Evolutionary conservation across 2,797 vertebrate species (phyloP), one percentile per base, ranked within the genome.

Genomic region (Bradypodion pumilum): DNA sequence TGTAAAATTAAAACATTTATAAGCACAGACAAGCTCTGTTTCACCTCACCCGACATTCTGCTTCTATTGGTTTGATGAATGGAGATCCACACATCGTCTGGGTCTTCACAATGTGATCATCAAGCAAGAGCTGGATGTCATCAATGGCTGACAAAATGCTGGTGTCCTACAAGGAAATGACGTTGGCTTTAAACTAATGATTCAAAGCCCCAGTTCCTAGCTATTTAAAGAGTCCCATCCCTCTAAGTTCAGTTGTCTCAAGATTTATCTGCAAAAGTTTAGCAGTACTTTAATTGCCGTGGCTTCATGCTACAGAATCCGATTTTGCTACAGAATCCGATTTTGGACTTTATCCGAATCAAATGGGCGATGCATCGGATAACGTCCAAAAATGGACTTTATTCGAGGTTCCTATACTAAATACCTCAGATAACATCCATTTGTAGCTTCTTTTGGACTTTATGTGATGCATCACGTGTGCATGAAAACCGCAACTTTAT

Each of bases 71-170:
- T 90, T 97, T 97, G 94, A 99, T 96, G 92, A 97, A 99, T 3
- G 97, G 96, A 44, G 98, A 99, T 44, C 97, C 97, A 88, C 97
- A 95, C 90, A 99, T 97, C 0, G 98, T 99, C 95, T 99, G 98
- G 19, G 95, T 95, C 94, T 99, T 99, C 83, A 99, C 96, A 85
- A 98, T 91, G 63, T 99, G 98, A 93, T 99, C 98, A 83, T 98
- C 97, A 10, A 99, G 94, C 78, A 98, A 90, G 65, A 98, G 85
- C 87, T 98, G 98, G 90, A 99, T 97, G 69, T 99, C 98, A 93
- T 99, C 98, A 65, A 98, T 89, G 40, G 97, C 92, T 0, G 97
- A 96, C 86, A 99, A 90, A 89, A 98, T 97, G 87, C 74, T 97
- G 59, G 94, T 97, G 74, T 96, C 96, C 98, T 99, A 86, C 29